Base-by-base conservation (phyloP, 2,113 vertebrate species). In the Elachura formosa region DNA sequence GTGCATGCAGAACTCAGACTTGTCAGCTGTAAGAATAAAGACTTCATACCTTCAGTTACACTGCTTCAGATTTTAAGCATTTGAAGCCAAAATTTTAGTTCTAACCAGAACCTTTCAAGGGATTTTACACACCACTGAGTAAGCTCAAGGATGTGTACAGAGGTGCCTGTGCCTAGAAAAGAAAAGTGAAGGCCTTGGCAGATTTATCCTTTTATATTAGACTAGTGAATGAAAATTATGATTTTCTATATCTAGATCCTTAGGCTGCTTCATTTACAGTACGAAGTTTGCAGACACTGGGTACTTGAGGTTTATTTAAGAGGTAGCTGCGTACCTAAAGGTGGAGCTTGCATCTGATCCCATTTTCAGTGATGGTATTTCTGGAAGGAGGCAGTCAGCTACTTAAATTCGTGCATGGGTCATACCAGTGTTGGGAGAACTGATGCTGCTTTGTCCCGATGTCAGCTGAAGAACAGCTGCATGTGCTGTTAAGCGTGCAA, bases 141-240 rank as follows among this genome's bases (percentile, higher is more conserved):
- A 26, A 36, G 59, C 8, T 59, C 4, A 1, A 4, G 9, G 36
- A 10, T 0, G 4, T 0, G 0, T 26, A 17, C 3, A 5, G 59
- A 84, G 12, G 10, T 75, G 36, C 38, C 31, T 34, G 21, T 19
- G 22, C 22, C 21, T 40, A 26, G 41, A 18, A 63, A 49, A 15
- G 9, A 41, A 25, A 56, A 58, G 8, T 20, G 0, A 55, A 40
- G 36, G 14, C 3, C 26, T 72, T 25, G 10, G 20, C 23, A 59
- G n/a, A 17, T 41, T 31, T 34, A 14, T 5, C 9, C 41, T 33
- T 55, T 52, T 45, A 4, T 36, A 8, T 10, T 51, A 36, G 36
- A 51, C 12, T 6, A 26, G 9, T 40, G 20, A 45, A 31, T 54
- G 21, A 82, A 51, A 80, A 43, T 24, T 0, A 4, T 13, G 12